phyloP scores from a whole-genome alignment of 2,888 invertebrate genomes.

The Platycnemis pennipes region DNA sequence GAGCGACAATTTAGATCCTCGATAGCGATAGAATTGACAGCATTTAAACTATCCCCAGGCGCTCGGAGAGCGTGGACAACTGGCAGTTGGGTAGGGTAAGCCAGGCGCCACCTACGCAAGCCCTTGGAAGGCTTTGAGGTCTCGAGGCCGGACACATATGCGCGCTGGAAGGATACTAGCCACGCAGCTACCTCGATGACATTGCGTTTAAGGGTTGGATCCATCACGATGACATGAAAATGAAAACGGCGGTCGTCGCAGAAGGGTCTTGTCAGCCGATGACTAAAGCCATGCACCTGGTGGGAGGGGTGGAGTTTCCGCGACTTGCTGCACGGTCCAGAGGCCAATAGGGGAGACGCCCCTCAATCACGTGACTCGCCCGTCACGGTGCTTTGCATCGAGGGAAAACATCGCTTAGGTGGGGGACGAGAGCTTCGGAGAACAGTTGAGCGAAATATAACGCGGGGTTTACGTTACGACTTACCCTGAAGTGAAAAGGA shows the following conservation, averaged over 20 bases:
- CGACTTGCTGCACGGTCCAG: slow-evolving; percentile 49
- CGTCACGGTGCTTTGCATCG: slow-evolving; percentile 51
- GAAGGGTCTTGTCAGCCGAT: slow-evolving; percentile 18
- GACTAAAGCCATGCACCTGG: slow-evolving; percentile 17
- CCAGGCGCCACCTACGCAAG: background rate
- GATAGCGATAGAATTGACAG: too few species aligned
- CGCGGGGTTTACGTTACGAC: slow-evolving; percentile 7
- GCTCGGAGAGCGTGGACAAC: background rate
- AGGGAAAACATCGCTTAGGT: slow-evolving; percentile 6
- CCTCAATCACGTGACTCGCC: slow-evolving; percentile 25
- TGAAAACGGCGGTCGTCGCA: background rate
- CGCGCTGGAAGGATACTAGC: background rate
- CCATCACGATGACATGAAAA: slow-evolving; percentile 10
- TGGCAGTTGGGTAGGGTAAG: background rate
- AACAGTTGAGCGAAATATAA: slow-evolving; percentile 14
- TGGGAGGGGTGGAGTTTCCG: slow-evolving; percentile 36
- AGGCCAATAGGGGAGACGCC: slow-evolving; percentile 61
- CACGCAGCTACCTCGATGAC: background rate
- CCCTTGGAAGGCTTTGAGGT: background rate
- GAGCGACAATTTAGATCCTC: background rate
- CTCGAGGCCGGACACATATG: background rate
- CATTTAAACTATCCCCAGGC: too few species aligned
- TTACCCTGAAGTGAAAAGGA: background rate
- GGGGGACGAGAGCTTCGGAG: background rate
- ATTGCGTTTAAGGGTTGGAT: background rate